Conservation (phyloP, 2,888 invertebrate genomes). For the Netelia virgata region DNA sequence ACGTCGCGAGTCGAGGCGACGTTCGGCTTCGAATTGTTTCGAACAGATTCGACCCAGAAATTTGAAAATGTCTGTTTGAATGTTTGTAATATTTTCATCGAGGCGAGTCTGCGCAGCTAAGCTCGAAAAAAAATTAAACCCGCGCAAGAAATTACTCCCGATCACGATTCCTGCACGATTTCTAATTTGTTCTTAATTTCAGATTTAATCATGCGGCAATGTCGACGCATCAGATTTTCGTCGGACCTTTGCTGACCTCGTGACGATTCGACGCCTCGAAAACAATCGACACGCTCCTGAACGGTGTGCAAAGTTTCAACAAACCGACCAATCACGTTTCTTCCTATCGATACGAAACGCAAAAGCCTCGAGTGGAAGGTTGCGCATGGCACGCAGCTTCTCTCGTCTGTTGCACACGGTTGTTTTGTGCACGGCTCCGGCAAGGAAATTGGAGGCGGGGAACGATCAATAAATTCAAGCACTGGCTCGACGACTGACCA, state of each 20-base stretch:
- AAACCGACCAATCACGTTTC: conserved; percentile 24
- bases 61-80: neutral
- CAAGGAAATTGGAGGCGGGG: conserved; percentile 72
- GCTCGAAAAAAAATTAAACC: too few relatives aligned
- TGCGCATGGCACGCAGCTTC: conserved; percentile 77
- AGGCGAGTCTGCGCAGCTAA: too few relatives aligned
- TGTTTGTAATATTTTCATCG: too few relatives aligned
- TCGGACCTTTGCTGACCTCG: conserved; percentile 56
- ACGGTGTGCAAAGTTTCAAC: conserved; percentile 44
- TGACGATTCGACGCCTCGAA: conserved; percentile 14
- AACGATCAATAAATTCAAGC: conserved; percentile 82
- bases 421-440: conserved; percentile 13
- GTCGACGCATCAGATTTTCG: conserved; percentile 21
- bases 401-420: conserved; percentile 74
- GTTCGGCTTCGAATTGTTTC: too few relatives aligned
- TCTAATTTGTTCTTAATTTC: conserved; percentile 52
- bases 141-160: too few relatives aligned
- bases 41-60: neutral
- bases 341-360: too few relatives aligned
- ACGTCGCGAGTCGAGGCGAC: conserved; percentile 28
- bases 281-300: conserved; percentile 54
- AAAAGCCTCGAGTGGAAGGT: conserved; percentile 65
- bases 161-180: conserved; percentile 18
- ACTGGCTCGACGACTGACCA: conserved; percentile 72
- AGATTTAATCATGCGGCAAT: conserved; percentile 57